Base-by-base conservation (phyloP, 2,888 invertebrate species). In the Crossocerus cetratus region DNA sequence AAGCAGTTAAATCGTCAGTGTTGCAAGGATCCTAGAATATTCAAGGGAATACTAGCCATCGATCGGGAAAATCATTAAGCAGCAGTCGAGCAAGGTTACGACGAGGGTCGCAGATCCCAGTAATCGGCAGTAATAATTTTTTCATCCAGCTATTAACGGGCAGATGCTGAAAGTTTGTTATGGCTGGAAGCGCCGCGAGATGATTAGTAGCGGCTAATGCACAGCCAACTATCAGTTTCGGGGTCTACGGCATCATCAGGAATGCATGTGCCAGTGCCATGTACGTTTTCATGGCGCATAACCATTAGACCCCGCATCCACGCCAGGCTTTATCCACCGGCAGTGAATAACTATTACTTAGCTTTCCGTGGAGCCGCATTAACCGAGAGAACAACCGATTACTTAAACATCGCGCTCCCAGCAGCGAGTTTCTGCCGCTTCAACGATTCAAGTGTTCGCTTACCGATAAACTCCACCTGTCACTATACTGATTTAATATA, bases 131-230 rank as follows among this genome's bases (percentile, higher is more conserved):
- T 32, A 32, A 32, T 32, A 8, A 49, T 16, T 49, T 49, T 49
- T 49, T 49, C 16, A 16, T 2, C 0, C 11, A 14, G 49, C n/a
- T 49, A 53, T 45, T 49, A 60, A 74, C 45, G 67, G 67, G 44
- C 56, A 5, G 55, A 71, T 49, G 63, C 61, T 57, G 56, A 56
- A 71, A 74, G 64, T 66, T 77, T 62, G 68, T 54, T 56, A 57
- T 69, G 45, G 44, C 62, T 22, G 63, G 55, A 21, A 49, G 16
- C 58, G 59, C 23, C 21, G 20, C 14, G 5, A 21, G 59, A 57
- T 63, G 80, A 81, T 82, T 82, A 82, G 71, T 69, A 55, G 54
- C 63, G 55, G 55, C 71, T 82, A 80, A 82, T 82, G 69, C 72
- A 76, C 65, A 74, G 69, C 69, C 75, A 78, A 72, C 80, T 61